Evolutionary conservation across 2,113 vertebrate species (phyloP), one percentile per base, ranked within the genome.

Genomic region (Malurus cyaneus): DNA sequence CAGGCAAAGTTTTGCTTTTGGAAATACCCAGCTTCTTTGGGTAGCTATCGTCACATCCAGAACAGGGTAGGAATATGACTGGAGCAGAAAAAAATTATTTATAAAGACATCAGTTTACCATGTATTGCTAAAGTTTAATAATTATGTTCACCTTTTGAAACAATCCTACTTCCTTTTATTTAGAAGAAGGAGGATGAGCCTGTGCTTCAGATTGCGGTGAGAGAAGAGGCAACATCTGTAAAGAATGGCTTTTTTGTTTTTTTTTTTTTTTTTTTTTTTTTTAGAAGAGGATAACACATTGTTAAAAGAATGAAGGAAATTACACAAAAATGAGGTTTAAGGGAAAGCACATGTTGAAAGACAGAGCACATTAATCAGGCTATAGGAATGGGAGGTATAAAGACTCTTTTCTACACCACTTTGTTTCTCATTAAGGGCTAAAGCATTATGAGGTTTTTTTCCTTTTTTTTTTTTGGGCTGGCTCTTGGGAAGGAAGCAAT

Each of bases 271-370:
- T 47, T 72, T 80, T 66, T 80, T 80, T 41, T 77, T 83, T 67
- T 60, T 66, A 62, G 52, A 83, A 61, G 78, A 29, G 93, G 85
- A 86, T 96, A 94, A 96, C 92, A 96, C 93, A 86, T 95, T 94
- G 87, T 96, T 96, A 96, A 95, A 95, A 94, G 91, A 95, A 96
- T 92, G 82, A 96, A 95, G 93, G 89, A 97, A 96, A 96, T 96
- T 95, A 95, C 92, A 89, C 81, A 95, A 96, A 97, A 95, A 96
- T 91, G 72, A 94, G 77, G 73, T 96, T 94, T 95, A 96, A 96
- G 92, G 82, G 85, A 95, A 96, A 97, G 93, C 96, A 96, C 89
- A 96, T 96, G 94, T 97, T 95, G 92, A 97, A 95, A 88, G 92
- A 91, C 91, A 91, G 93, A 93, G 82, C 49, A 88, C 92, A 96